Evolutionary conservation across 2,113 vertebrate genomes (phyloP), one percentile per base, ranked within the genome.

Genomic region (Corythornis vintsioides): DNA sequence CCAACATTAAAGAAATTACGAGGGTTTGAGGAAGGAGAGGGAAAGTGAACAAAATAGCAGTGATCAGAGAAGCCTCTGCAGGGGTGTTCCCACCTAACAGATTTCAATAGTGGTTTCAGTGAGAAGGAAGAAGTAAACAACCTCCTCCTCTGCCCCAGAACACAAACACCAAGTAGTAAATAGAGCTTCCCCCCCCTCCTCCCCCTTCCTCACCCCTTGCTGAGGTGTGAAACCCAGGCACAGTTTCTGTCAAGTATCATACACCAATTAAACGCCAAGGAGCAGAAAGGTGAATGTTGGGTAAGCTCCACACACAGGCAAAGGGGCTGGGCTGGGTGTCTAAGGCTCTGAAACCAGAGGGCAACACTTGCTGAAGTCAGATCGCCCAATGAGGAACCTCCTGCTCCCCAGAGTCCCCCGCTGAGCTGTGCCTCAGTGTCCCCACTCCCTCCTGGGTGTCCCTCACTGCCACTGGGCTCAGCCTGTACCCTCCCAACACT

Each of bases 1-100:
- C 79, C 14, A 90, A 89, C 83, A 74, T 88, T 56, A 92, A 96
- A 96, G 89, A 28, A 74, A 89, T 83, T 3, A 55, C 0, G 1
- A 55, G 60, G 10, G 66, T 48, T 85, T 80, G 53, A 42, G 79
- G 72, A 66, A 66, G 79, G 29, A 63, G 53, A 15, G 70, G 24
- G 55, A 29, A 38, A 78, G 29, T 1, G 33, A 24, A 61, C 7
- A 29, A 42, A 83, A 50, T 3, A 35, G 52, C 53, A 57, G 33
- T 5, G 33, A 89, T 2, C 43, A 83, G 86, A 57, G 75, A 40
- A 48, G 63, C 16, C 42, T 64, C 24, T 15, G 29, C 57, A 47
- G 64, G 67, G 66, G 25, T 0, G 7, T 0, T 80, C 64, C 52
- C 65, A 48, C 77, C 28, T 3, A 17, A 12, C 13, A 42, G n/a